These are phyloP conservation scores for Strix aluco DNA, from an alignment of 2,113 vertebrate species.

Conservation along the genomic window DNA sequence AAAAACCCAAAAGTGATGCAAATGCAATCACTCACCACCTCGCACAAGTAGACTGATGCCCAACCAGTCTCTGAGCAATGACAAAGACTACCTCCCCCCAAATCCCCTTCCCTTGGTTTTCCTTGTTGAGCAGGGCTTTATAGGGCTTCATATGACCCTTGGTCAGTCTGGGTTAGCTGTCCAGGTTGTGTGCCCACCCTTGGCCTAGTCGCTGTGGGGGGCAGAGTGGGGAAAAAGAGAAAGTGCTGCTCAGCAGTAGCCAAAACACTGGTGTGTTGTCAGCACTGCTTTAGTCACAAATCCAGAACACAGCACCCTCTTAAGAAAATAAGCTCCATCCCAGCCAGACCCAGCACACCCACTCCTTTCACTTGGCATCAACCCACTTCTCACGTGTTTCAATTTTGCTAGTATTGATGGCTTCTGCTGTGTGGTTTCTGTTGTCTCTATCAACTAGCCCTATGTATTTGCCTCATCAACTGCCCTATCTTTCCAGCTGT, in stretches of 20 bases:
- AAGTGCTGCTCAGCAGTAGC: neutral
- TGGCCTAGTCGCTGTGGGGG: fast-evolving
- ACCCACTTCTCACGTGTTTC: neutral
- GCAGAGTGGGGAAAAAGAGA: neutral
- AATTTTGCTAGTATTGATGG: neutral
- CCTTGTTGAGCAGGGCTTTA: neutral
- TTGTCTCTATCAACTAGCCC: neutral
- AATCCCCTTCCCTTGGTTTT: neutral
- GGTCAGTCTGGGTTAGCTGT: neutral
- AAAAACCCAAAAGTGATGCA: neutral
- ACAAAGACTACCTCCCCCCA: neutral
- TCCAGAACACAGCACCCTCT: neutral
- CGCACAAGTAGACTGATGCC: neutral
- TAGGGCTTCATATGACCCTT: no score
- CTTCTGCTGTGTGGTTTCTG: neutral
- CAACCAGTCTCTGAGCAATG: neutral
- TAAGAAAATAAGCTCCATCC: neutral
- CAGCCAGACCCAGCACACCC: neutral
- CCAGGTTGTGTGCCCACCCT: neutral
- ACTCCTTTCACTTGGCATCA: neutral
- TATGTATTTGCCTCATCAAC: neutral
- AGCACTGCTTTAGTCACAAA: neutral
- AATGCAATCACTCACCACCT: neutral
- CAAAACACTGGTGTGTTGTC: neutral
- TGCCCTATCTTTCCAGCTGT: neutral